Base-by-base conservation (phyloP, 2,888 invertebrate species). In the Augochlorella aurata region DNA sequence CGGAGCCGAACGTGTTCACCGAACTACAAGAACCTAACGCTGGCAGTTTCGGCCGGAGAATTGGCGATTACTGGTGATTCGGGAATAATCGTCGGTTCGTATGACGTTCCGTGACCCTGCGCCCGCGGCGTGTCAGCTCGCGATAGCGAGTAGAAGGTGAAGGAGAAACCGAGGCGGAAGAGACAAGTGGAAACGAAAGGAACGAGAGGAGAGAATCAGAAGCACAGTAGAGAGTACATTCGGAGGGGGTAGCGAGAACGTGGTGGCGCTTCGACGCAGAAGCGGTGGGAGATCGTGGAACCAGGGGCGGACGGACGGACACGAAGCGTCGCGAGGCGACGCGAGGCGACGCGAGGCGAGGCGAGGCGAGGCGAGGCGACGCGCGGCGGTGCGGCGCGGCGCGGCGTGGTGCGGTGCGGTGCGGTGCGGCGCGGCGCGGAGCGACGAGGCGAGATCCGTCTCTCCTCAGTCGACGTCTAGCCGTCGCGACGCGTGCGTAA, bases 391-490 rank as follows among this genome's bases (percentile, higher is more conserved):
- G 63, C 63, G 89, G 87, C 87, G 88, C 24, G 24, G 24, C 14
- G 58, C 49, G 14, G 14, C 1, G 49, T 10, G 49, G 14, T 0
- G 49, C 58, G 58, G 24, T 9, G 58, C 58, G 58, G 24, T 14
- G 58, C 50, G 50, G 18, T 7, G 50, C 50, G 50, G 50, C 50
- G 50, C 18, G 50, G 90, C 90, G 89, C 89, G 54, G 21, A n/a
- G 54, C 54, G 54, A 10, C 54, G 58, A 44, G 89, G 88, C 87
- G 88, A 81, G 79, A 86, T 73, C 79, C 87, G 88, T 87, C 86
- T 86, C 88, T 85, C 91, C 89, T 93, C 92, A 93, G 93, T 93
- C 93, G 93, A 93, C 93, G 93, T 93, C 91, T 91, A 90, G 91
- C 92, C 92, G 93, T 92, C 93, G 93, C 90, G 92, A 91, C 91